These are phyloP conservation scores for Glareola pratincola DNA, from an alignment of 2,113 vertebrate genomes.

Conservation along the genomic window DNA sequence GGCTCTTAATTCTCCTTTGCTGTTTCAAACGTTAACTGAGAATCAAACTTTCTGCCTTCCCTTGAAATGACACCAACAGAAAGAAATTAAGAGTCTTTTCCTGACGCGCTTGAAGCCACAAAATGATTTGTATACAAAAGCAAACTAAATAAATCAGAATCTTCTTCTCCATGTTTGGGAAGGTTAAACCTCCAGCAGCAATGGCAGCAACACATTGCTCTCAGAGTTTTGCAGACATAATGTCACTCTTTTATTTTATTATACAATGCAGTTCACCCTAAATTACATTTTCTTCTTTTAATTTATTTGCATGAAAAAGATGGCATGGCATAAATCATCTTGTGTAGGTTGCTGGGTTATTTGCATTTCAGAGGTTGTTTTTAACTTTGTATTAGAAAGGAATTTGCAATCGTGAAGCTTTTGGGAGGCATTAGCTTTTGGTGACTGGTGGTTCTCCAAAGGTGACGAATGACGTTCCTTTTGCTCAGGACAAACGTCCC, in stretches of 20 bases:
- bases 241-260: slow-evolving; percentile 3
- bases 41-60: background rate
- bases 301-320: slow-evolving; percentile 51
- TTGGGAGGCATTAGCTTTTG: slow-evolving; percentile 16
- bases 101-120: background rate
- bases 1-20: background rate
- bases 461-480: background rate
- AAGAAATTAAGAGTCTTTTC: background rate
- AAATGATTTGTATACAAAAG: background rate
- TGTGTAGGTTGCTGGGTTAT: slow-evolving; percentile 2
- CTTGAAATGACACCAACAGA: background rate
- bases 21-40: too few species aligned
- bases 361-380: slow-evolving; percentile 65
- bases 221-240: background rate
- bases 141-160: background rate
- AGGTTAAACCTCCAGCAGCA: background rate
- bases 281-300: slow-evolving; percentile 50
- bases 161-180: background rate
- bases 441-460: background rate
- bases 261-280: background rate
- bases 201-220: background rate
- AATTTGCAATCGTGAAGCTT: slow-evolving; percentile 1
- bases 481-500: background rate
- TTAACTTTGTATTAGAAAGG: slow-evolving; percentile 52
- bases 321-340: slow-evolving; percentile 47